Conservation (phyloP, 2,797 vertebrate genomes). For the Lutjanus argentimaculatus region DNA sequence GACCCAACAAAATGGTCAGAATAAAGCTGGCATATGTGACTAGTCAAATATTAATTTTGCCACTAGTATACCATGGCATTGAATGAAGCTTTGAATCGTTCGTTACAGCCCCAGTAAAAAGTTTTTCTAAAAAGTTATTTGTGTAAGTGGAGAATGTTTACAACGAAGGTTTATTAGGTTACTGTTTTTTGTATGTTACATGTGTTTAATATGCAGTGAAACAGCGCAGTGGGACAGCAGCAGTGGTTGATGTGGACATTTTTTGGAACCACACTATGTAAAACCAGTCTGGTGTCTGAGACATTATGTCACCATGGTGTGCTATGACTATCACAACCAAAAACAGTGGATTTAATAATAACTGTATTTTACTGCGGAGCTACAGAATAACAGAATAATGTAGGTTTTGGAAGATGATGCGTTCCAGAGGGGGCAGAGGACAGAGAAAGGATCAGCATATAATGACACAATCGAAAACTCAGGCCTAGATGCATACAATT, state of each 20-base stretch:
- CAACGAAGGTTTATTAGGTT: not conserved
- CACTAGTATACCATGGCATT: too few species aligned
- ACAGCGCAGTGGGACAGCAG: not conserved
- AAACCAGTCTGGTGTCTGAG: not conserved
- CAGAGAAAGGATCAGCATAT: not conserved
- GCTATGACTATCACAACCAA: not conserved
- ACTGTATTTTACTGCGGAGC: not conserved
- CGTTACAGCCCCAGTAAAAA: too few species aligned
- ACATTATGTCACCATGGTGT: not conserved
- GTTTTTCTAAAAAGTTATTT: not conserved
- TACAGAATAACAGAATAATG: constrained; percentile 1
- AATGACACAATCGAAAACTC: not conserved
- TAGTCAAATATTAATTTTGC: too few species aligned
- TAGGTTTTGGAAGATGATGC: not conserved
- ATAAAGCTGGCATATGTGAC: too few species aligned
- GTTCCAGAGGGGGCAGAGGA: not conserved
- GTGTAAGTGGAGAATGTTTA: not conserved
- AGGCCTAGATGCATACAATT: not conserved
- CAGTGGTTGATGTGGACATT: not conserved
- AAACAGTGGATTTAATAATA: not conserved
- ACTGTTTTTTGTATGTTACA: not conserved
- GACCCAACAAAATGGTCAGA: too few species aligned
- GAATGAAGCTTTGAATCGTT: too few species aligned
- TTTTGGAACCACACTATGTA: not conserved
- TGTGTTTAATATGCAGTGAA: not conserved